Conservation (phyloP, 1,140 invertebrate genomes). For the Phymorhynchus buccinoides region DNA sequence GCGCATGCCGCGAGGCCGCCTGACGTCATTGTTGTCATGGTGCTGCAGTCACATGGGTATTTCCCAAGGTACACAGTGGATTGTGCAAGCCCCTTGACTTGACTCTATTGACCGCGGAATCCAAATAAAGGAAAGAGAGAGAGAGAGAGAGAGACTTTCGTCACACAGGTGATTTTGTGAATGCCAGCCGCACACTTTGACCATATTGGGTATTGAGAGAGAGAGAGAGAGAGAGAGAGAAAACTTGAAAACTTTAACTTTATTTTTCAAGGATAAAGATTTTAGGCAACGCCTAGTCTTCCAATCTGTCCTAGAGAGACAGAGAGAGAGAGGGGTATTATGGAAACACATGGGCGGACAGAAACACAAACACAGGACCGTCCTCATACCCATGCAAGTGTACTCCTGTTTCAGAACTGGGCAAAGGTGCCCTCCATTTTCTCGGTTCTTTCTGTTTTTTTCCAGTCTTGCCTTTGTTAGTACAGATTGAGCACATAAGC, state of each 20-base stretch:
- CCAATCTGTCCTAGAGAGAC: too few species aligned
- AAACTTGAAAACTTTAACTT: too few species aligned
- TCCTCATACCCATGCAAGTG: too few species aligned
- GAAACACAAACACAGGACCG: too few species aligned
- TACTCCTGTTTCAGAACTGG: too few species aligned
- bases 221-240: background rate
- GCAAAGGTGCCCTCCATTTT: too few species aligned
- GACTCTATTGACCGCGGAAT: background rate
- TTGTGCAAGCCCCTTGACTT: background rate
- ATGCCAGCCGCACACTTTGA: background rate
- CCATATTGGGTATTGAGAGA: background rate
- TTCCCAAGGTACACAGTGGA: background rate
- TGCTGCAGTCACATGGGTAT: conserved; percentile 2
- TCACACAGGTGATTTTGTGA: background rate
- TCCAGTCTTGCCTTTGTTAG: too few species aligned
- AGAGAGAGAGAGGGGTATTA: background rate
- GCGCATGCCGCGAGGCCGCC: background rate
- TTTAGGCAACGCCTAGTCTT: too few species aligned
- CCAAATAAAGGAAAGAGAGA: background rate
- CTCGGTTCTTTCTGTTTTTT: too few species aligned
- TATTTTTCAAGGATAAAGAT: too few species aligned
- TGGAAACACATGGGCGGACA: background rate
- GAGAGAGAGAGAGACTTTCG: background rate
- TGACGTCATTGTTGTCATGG: conserved; percentile 7
- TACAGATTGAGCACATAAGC: too few species aligned